Conservation (phyloP, 2,888 invertebrate species). For the Patella depressa region DNA sequence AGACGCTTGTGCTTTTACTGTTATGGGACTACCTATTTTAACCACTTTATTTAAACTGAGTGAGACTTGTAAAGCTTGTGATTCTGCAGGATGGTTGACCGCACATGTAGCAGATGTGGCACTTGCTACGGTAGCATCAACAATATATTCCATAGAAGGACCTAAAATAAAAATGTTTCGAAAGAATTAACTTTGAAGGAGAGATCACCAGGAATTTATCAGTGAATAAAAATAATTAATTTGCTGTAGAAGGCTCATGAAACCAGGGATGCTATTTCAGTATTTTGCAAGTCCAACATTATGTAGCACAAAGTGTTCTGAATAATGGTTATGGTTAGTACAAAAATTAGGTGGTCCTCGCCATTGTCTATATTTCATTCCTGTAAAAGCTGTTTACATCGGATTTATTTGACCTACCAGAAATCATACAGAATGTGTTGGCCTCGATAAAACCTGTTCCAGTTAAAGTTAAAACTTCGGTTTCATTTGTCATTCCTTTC, state of each 20-base stretch:
- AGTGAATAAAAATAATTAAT: no score
- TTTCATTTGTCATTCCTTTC: neutral
- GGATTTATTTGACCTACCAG: constrained; percentile 5
- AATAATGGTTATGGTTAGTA: no score
- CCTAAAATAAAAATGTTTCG: neutral
- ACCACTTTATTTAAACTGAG: constrained; percentile 26
- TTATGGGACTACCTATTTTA: constrained; percentile 17
- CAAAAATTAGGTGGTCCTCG: no score
- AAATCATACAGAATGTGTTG: constrained; percentile 22
- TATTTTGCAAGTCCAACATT: no score
- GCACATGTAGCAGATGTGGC: constrained; percentile 21
- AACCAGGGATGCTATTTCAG: no score
- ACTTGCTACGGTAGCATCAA: constrained; percentile 16
- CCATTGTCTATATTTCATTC: no score
- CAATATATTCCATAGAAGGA: neutral
- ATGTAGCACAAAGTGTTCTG: no score
- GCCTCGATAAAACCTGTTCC: constrained; percentile 18
- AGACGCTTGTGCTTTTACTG: constrained; percentile 22
- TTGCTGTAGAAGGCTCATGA: no score
- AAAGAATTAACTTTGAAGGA: no score
- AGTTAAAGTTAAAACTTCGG: constrained; percentile 13
- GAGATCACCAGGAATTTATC: no score
- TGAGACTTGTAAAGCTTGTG: constrained; percentile 8
- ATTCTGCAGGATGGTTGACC: constrained; percentile 22
- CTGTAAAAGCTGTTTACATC: no score